Percentiles rank a stretch among this genome's conserved stretches.
Conservation (phyloP, 2,113 vertebrate genomes). For the Gila orcuttii region DNA sequence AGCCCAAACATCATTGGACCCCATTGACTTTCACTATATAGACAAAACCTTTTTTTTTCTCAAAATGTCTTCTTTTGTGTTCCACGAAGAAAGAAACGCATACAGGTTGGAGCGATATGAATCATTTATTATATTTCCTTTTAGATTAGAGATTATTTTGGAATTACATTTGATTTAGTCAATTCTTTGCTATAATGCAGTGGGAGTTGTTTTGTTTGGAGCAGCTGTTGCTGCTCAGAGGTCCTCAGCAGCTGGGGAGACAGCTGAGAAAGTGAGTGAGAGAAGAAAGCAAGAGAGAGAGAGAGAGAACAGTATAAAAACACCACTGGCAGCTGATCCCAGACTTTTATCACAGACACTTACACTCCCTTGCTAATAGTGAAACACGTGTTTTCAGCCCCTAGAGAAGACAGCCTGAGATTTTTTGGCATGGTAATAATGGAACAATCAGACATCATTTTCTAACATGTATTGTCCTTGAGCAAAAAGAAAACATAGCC, state of each 20-base stretch:
- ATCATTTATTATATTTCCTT: conserved; percentile 30
- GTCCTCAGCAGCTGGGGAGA: conserved; percentile 65
- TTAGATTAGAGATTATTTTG: conserved; percentile 23
- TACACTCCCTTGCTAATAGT: conserved; percentile 51
- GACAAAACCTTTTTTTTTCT: background rate
- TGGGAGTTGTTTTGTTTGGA: conserved; percentile 47
- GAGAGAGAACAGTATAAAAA: conserved; percentile 41
- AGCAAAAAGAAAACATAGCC: conserved; percentile 39
- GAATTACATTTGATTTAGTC: conserved; percentile 28
- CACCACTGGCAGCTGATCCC: conserved; percentile 56
- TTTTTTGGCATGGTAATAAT: conserved; percentile 46
- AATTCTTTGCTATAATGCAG: background rate
- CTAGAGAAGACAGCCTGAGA: conserved; percentile 45
- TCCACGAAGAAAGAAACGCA: background rate
- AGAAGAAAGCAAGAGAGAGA: conserved; percentile 39
- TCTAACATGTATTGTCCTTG: conserved; percentile 40
- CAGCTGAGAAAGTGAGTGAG: conserved; percentile 59
- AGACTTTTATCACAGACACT: conserved; percentile 56
- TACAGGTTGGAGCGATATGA: background rate
- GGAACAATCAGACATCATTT: conserved; percentile 43
- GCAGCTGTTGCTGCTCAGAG: conserved; percentile 61
- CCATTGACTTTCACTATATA: background rate
- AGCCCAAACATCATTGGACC: background rate
- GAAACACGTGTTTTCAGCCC: conserved; percentile 47
- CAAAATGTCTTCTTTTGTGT: background rate